phyloP scores from a whole-genome alignment of 2,113 vertebrate genomes.

The Macheiramphus alcinus region DNA sequence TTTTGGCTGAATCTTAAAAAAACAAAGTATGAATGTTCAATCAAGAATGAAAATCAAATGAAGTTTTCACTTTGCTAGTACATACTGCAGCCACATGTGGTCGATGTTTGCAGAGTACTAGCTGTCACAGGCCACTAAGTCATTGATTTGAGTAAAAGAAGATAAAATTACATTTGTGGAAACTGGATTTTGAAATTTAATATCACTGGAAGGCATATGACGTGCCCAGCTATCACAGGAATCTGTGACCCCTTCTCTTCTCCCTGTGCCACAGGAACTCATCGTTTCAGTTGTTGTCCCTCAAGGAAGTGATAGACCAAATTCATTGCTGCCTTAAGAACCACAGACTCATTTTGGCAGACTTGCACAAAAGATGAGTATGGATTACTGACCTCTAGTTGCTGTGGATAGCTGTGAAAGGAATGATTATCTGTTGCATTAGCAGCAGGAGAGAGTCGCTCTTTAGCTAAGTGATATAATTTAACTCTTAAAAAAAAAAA shows the following conservation, averaged over 20 bases:
- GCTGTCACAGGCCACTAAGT: background rate
- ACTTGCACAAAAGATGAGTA: background rate
- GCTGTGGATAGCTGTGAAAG: background rate
- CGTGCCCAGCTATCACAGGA: background rate
- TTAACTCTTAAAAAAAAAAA: background rate
- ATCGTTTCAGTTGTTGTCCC: background rate
- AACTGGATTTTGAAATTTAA: background rate
- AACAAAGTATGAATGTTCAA: background rate
- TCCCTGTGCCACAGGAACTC: background rate
- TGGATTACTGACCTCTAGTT: constrained; percentile 6
- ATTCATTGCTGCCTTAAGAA: background rate
- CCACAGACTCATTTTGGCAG: background rate
- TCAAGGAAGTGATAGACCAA: background rate
- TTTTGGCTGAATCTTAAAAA: background rate
- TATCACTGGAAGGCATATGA: background rate
- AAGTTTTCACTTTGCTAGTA: background rate
- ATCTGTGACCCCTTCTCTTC: background rate
- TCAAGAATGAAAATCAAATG: background rate
- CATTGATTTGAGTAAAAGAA: background rate
- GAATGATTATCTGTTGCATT: constrained; percentile 9
- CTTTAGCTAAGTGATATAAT: background rate
- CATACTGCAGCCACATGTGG: background rate
- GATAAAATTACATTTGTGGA: background rate
- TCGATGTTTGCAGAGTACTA: accelerated
- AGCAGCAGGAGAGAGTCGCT: constrained; percentile 7